Conservation (phyloP, 2,797 vertebrate species). For the Chaunax sp. region DNA sequence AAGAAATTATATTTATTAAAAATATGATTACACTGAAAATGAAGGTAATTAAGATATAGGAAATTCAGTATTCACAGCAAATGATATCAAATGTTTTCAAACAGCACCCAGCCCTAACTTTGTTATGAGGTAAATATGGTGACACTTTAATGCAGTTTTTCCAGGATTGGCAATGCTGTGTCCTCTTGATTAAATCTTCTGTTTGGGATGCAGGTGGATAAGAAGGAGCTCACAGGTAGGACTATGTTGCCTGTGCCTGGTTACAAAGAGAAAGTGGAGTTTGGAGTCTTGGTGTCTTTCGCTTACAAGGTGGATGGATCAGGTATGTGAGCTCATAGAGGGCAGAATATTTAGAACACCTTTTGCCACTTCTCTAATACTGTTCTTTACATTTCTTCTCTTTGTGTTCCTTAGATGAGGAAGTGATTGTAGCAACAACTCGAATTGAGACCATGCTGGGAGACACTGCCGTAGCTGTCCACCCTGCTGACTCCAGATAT, state of each 20-base stretch:
- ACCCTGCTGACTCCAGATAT: slow-evolving; percentile 89
- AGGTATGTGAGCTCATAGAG: slow-evolving; percentile 71
- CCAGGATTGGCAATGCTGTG: slow-evolving; percentile 3
- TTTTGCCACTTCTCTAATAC: neutral
- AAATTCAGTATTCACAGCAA: neutral
- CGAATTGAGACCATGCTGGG: slow-evolving; percentile 95
- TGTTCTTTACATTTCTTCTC: neutral
- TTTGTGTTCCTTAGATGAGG: slow-evolving; percentile 80
- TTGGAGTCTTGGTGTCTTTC: slow-evolving; percentile 92
- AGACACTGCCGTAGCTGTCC: slow-evolving; percentile 90
- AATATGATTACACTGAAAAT: neutral
- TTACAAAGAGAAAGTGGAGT: slow-evolving; percentile 93
- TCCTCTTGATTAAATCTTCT: slow-evolving; percentile 12
- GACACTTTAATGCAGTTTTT: neutral
- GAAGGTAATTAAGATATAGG: neutral
- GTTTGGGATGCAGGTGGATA: slow-evolving; percentile 87
- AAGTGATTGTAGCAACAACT: slow-evolving; percentile 93
- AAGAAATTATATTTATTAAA: neutral
- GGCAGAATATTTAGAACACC: neutral
- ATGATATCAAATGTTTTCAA: neutral
- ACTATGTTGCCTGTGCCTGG: slow-evolving; percentile 92
- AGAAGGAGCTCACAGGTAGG: slow-evolving; percentile 89
- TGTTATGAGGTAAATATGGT: neutral
- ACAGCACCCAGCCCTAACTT: neutral
- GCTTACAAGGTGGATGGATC: slow-evolving; percentile 90